phyloP scores from a whole-genome alignment of 2,797 vertebrate species.

The Amphiprion clarkii region DNA sequence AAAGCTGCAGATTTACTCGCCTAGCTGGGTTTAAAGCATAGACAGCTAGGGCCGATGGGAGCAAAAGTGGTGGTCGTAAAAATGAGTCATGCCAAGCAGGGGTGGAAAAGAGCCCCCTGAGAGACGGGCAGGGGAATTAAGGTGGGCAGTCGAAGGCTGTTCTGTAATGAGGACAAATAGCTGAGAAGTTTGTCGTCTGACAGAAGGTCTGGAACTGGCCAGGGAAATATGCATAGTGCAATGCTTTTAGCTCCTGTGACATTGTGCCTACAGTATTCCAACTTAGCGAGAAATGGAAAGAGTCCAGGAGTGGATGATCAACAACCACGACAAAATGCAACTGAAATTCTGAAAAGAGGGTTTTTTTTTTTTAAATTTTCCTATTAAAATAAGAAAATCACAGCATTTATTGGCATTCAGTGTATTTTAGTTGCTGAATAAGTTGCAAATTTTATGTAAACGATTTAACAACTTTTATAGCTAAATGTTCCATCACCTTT shows the following conservation, averaged over 20 bases:
- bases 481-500: no score
- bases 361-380: neutral
- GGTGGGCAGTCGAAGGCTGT: conserved; percentile 67
- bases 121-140: conserved; percentile 69
- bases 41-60: conserved; percentile 58
- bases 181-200: conserved; percentile 63
- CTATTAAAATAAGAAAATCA: neutral
- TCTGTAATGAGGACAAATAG: conserved; percentile 82
- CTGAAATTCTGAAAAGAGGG: neutral
- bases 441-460: neutral
- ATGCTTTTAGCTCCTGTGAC: conserved; percentile 56
- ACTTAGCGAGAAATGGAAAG: conserved; percentile 1
- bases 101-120: conserved; percentile 70
- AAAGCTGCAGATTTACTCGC: conserved; percentile 84
- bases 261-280: conserved; percentile 43
- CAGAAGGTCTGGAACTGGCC: conserved; percentile 57
- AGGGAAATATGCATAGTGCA: conserved; percentile 60
- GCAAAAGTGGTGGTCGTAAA: conserved; percentile 77
- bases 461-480: neutral
- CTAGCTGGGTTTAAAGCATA: conserved; percentile 74
- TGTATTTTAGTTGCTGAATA: neutral
- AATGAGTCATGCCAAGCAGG: conserved; percentile 79
- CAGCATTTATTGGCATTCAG: neutral
- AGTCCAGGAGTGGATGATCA: neutral
- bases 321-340: conserved; percentile 10